phyloP scores from a whole-genome alignment of 1,140 invertebrate genomes.

The Cardiocondyla obscurior region DNA sequence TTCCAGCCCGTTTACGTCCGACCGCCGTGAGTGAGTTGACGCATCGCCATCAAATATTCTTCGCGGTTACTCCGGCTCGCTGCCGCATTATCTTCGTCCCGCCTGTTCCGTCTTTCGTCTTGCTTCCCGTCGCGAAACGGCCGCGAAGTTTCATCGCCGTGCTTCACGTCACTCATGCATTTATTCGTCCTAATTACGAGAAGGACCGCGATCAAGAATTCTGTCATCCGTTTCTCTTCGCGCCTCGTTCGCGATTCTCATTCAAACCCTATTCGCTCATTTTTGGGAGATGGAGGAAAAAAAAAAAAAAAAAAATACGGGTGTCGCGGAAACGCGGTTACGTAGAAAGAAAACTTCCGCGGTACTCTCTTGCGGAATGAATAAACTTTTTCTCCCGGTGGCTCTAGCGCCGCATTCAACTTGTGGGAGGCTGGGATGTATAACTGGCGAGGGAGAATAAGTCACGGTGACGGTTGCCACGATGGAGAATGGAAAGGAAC shows the following conservation, averaged over 20 bases:
- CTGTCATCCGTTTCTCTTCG: not conserved
- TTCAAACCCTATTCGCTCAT: conserved; percentile 11
- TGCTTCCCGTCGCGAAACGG: not conserved
- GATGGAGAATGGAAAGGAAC: conserved; percentile 8
- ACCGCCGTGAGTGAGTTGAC: conserved; percentile 25
- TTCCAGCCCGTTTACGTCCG: conserved; percentile 25
- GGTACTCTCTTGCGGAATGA: conserved; percentile 12
- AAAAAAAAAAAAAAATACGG: no score
- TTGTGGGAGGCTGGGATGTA: not conserved
- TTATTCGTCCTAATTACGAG: conserved; percentile 69
- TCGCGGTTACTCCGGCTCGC: conserved; percentile 7
- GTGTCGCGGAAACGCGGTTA: not conserved
- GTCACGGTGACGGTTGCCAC: conserved; percentile 20
- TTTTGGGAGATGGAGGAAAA: not conserved
- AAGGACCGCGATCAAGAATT: conserved; percentile 47
- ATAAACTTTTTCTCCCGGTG: conserved; percentile 31
- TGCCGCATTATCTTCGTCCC: not conserved
- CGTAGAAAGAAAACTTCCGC: not conserved
- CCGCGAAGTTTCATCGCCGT: conserved; percentile 48
- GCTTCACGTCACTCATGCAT: conserved; percentile 64
- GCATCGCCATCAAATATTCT: conserved; percentile 48
- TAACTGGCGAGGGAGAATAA: conserved; percentile 33
- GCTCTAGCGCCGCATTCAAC: conserved; percentile 13
- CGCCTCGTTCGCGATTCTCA: not conserved
- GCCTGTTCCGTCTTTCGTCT: not conserved